Base-by-base conservation (phyloP, 2,888 invertebrate genomes). In the Drosophila seclusa region DNA sequence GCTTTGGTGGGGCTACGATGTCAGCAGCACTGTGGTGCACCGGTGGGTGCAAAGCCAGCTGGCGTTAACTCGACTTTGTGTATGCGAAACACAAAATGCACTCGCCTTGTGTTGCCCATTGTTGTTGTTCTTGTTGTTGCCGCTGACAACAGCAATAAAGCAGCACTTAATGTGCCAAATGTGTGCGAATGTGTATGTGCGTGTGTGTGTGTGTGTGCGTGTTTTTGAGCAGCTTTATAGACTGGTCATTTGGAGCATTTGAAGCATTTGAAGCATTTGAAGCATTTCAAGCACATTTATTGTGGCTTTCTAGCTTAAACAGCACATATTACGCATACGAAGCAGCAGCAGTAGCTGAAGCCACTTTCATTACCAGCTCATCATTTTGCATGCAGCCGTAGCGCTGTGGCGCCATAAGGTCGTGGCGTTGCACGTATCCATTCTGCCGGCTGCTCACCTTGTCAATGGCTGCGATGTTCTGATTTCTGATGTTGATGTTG, bases 261-360 rank as follows among this genome's bases (percentile, higher is more conserved):
- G 63, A 65, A 21, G 45, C 75, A 81, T 60, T 77, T 68, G 63
- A 65, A 21, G 42, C 76, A 81, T 60, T 73, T 67, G 60, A 65
- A 31, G 66, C 73, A 64, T 73, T 77, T 61, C 55, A 49, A 42
- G 54, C 65, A 45, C 61, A 70, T 70, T 78, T 70, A 55, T 70
- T 76, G 68, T 53, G 32, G 67, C 49, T 62, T 72, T 80, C 68
- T 54, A 73, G 61, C 32, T 70, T 52, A 50, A 68, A 54, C 48
- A 50, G 53, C 53, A 64, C 69, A 73, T 74, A 83, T 81, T 83
- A 87, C 82, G 82, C 82, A 87, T 83, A 89, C 87, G 84, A 58
- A 59, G 54, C 71, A 21, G 8, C 36, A 40, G 34, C 48, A 50
- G 50, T 16, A 24, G 34, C 45, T 32, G 11, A 29, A 60, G 52